Percentiles rank a stretch among this genome's conserved stretches.
These are phyloP conservation scores for Miichthys miiuy DNA, from an alignment of 2,797 vertebrate genomes.

Conservation along the genomic window DNA sequence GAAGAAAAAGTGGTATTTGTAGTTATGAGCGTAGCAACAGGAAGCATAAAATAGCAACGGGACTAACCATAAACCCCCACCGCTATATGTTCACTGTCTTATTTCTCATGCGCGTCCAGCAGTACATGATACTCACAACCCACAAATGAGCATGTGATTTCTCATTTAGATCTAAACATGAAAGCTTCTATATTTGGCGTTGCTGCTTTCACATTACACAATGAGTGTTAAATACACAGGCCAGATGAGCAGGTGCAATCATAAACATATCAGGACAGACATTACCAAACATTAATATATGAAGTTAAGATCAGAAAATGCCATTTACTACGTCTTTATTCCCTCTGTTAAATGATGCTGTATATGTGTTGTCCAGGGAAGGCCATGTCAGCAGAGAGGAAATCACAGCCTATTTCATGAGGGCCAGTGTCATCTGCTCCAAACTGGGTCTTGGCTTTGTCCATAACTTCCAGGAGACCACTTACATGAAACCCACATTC, in stretches of 20 bases:
- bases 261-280: constrained; percentile 8
- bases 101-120: constrained; percentile 12
- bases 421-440: constrained; percentile 96
- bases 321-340: neutral
- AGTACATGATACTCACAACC: neutral
- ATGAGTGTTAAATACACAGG: neutral
- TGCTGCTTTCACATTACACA: constrained; percentile 2
- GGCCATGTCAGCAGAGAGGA: constrained; percentile 94
- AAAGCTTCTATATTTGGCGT: constrained; percentile 10
- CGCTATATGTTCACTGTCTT: constrained; percentile 17
- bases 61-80: constrained; percentile 49
- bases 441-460: constrained; percentile 95
- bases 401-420: constrained; percentile 97
- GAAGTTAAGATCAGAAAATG: neutral
- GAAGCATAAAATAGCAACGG: constrained; percentile 69
- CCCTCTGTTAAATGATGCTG: neutral
- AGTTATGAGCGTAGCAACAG: constrained; percentile 68
- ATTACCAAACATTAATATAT: neutral
- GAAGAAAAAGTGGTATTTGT: constrained; percentile 71
- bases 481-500: constrained; percentile 97
- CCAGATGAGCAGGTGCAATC: constrained; percentile 7
- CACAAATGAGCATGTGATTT: constrained; percentile 1
- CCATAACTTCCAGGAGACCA: constrained; percentile 97
- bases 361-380: constrained; percentile 84
- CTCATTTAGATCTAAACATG: neutral